Conservation (phyloP, 2,113 vertebrate species). For the Bucco capensis region DNA sequence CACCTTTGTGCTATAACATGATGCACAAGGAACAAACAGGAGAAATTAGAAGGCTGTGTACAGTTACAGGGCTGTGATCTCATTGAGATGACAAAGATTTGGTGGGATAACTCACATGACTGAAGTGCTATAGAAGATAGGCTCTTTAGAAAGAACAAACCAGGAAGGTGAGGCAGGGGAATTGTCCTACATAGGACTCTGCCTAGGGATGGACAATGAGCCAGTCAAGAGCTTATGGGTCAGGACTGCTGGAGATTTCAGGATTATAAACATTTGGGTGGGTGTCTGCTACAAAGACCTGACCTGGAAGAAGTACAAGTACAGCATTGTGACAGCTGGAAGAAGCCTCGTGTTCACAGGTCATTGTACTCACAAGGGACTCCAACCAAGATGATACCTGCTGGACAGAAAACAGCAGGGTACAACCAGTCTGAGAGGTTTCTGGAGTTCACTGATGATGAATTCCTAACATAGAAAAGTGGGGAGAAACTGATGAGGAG, state of each 20-base stretch:
- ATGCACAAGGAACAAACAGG: not conserved
- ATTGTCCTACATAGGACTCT: not conserved
- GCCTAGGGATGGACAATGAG: not conserved
- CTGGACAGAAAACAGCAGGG: not conserved
- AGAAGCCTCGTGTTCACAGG: not conserved
- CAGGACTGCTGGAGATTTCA: not conserved
- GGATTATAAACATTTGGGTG: not conserved
- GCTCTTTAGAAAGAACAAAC: not conserved
- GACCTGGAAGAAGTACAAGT: not conserved
- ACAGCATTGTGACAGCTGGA: not conserved
- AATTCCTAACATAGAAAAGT: not conserved
- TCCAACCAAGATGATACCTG: not conserved
- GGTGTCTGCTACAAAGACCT: not conserved
- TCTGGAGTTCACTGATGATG: not conserved
- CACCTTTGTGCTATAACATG: not conserved
- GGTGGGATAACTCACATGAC: not conserved
- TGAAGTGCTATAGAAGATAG: not conserved
- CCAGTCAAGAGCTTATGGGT: not conserved
- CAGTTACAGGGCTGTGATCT: not conserved
- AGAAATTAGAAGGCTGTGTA: not conserved
- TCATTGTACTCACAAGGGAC: not conserved
- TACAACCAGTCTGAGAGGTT: not conserved
- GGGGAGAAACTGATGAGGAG: not conserved
- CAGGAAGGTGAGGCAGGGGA: fast-evolving
- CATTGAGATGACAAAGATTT: not conserved